A percentile compares a stretch with the other conserved stretches of the same genome.
phyloP scores from a whole-genome alignment of 2,888 invertebrate species.

The Andricus curvator region DNA sequence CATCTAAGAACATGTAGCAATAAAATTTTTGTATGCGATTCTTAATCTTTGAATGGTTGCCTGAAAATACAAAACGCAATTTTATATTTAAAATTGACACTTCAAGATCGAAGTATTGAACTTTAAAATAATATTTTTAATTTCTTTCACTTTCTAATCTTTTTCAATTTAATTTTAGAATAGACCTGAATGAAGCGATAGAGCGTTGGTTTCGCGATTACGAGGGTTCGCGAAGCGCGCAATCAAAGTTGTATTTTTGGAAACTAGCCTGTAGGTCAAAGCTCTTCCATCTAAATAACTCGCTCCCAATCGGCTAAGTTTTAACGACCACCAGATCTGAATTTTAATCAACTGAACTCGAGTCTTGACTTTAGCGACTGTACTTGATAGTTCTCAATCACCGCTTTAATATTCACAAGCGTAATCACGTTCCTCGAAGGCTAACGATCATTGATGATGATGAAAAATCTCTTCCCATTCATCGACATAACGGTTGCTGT shows the following conservation, averaged over 20 bases:
- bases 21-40: too few relatives aligned
- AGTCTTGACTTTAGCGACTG: neutral
- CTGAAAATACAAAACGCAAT: too few relatives aligned
- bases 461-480: conserved; percentile 34
- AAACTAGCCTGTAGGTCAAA: conserved; percentile 33
- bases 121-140: too few relatives aligned
- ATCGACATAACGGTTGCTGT: conserved; percentile 21
- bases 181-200: neutral
- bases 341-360: conserved; percentile 1
- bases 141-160: neutral
- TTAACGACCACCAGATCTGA: conserved; percentile 24
- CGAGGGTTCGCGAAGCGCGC: neutral
- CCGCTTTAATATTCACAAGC: conserved; percentile 19
- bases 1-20: too few relatives aligned
- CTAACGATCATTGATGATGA: conserved; percentile 22
- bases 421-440: conserved; percentile 9
- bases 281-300: conserved; percentile 38
- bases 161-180: neutral
- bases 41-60: too few relatives aligned
- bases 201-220: neutral
- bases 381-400: conserved; percentile 21
- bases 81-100: too few relatives aligned
- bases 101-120: too few relatives aligned
- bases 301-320: conserved; percentile 11
- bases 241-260: conserved; percentile 24